phyloP scores from a whole-genome alignment of 2,113 vertebrate genomes.

The Pagrus major region DNA sequence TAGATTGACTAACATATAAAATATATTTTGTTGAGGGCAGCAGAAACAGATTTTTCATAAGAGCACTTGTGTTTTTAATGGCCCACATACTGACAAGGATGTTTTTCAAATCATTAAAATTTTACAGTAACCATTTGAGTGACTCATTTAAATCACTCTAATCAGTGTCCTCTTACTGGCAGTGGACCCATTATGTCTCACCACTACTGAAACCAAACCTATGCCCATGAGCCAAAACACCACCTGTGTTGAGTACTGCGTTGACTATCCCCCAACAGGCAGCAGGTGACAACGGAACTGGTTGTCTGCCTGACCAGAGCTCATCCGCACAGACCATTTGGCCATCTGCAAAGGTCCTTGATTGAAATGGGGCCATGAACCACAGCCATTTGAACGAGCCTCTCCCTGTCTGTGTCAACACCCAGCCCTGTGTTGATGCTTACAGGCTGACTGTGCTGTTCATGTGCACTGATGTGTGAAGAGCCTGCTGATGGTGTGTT shows the following conservation, averaged over 20 bases:
- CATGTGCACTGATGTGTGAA: slow-evolving; percentile 85
- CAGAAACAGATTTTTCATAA: neutral
- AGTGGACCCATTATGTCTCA: slow-evolving; percentile 7
- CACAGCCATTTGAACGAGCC: slow-evolving; percentile 61
- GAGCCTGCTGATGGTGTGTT: slow-evolving; percentile 83
- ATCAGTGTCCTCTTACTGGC: neutral
- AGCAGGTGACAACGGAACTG: slow-evolving; percentile 42
- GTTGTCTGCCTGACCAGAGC: slow-evolving; percentile 34
- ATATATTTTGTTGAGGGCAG: neutral
- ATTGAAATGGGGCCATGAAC: slow-evolving; percentile 76
- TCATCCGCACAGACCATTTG: slow-evolving; percentile 56
- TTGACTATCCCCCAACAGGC: slow-evolving; percentile 8
- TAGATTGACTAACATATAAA: neutral
- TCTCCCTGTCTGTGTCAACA: slow-evolving; percentile 82
- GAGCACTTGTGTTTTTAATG: slow-evolving; percentile 15
- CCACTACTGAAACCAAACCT: slow-evolving; percentile 27
- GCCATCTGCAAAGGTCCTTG: slow-evolving; percentile 76
- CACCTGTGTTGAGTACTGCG: slow-evolving; percentile 35
- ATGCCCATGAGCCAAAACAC: slow-evolving; percentile 31
- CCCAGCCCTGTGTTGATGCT: slow-evolving; percentile 77
- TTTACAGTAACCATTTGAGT: slow-evolving; percentile 19
- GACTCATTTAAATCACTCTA: slow-evolving; percentile 19
- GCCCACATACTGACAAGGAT: neutral
- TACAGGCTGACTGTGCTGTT: slow-evolving; percentile 82
- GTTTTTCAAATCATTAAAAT: neutral